Base-by-base conservation (phyloP, 2,113 vertebrate species). In the Astatoreochromis straeleni region DNA sequence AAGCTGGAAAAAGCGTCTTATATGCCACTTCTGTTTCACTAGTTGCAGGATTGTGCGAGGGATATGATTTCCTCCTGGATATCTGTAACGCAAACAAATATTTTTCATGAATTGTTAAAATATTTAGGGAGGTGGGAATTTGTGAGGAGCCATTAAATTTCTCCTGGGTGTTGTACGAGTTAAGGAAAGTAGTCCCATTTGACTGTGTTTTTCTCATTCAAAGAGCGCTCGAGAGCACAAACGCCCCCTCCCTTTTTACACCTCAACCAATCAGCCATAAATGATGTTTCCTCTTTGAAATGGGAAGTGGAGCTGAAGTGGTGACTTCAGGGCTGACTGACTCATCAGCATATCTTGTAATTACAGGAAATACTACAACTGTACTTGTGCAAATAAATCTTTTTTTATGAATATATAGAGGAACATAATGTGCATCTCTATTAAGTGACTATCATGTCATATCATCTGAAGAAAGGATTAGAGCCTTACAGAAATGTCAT, bases 211-310 rank as follows among this genome's bases (percentile, higher is more conserved):
- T 87, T 17, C 84, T 80, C 81, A 33, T 85, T 79, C 26, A 4
- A 85, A 83, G 65, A 87, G 54, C 9, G 6, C 47, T 80, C n/a
- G 8, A 78, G 53, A 68, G 84, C 57, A 85, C 63, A 83, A 95
- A 94, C 89, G 89, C 84, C 88, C 83, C 73, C 85, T 73, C 84
- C 68, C 42, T 73, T 84, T 92, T 93, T 60, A 92, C 93, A 95
- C 93, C 91, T 85, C 83, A 79, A 91, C 93, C 90, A 58, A 92
- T 82, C 42, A 42, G 92, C 92, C 91, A 89, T 81, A 90, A 86
- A 93, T 83, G 51, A 91, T 83, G 89, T 91, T 95, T 95, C 91
- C 92, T 89, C 87, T 96, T 94, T 92, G 84, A 93, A 75, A 94
- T 92, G 87, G 84, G 91, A 93, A 94, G 93, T 90, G 51, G 49